phyloP scores from a whole-genome alignment of 2,888 invertebrate genomes.

The Erynnis tages region DNA sequence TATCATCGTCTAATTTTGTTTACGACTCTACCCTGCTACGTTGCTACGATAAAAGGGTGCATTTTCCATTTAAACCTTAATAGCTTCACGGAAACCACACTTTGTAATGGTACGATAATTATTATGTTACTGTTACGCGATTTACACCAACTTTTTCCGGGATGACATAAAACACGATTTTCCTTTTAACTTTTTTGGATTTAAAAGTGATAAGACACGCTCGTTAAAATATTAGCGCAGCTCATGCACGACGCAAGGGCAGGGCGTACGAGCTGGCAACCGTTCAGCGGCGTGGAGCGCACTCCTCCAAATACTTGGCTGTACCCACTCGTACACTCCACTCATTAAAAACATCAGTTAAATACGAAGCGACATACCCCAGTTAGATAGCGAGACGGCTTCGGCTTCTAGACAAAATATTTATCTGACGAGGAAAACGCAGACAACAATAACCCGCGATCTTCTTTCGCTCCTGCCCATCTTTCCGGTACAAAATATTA shows the following conservation, averaged over 20 bases:
- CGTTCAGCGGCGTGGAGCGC: background rate
- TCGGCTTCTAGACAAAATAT: background rate
- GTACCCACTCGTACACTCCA: background rate
- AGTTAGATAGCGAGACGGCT: background rate
- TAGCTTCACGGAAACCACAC: too few relatives aligned
- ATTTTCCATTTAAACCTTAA: too few relatives aligned
- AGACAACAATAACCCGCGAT: conserved; percentile 2
- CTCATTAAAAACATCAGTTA: background rate
- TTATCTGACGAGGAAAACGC: conserved; percentile 1
- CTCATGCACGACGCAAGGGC: conserved; percentile 13
- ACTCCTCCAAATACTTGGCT: background rate
- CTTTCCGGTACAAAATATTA: conserved; percentile 12
- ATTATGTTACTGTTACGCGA: too few relatives aligned
- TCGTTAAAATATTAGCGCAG: conserved; percentile 2
- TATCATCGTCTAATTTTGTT: conserved; percentile 7
- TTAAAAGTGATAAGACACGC: conserved; percentile 1
- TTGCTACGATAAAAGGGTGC: too few relatives aligned
- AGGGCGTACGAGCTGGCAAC: conserved; percentile 7
- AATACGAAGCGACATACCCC: background rate
- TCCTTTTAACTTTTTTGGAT: conserved; percentile 9
- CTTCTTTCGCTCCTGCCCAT: conserved; percentile 7
- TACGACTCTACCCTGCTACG: background rate
- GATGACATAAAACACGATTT: background rate
- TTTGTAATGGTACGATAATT: too few relatives aligned
- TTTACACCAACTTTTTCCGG: too few relatives aligned